Evolutionary conservation across 2,797 vertebrate species (phyloP).

Genomic region (Ammospiza maritima): DNA sequence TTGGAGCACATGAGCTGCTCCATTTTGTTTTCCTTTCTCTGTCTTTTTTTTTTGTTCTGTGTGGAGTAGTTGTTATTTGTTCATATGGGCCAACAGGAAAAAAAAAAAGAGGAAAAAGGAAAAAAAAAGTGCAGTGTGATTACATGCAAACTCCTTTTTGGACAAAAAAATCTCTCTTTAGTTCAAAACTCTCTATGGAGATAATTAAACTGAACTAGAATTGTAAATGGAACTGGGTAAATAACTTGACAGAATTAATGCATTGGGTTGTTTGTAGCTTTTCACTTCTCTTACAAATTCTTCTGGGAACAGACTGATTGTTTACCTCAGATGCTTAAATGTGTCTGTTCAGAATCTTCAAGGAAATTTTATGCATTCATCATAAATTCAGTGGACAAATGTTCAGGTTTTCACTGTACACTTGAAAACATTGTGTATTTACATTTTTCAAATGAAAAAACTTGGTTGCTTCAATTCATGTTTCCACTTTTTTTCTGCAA

Average conservation of each 20-base stretch:
- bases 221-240: not conserved
- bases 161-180: not conserved
- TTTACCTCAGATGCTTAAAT: not conserved
- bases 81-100: not conserved
- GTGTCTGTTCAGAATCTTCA: not conserved
- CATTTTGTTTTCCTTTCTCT: not conserved
- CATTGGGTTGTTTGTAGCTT: not conserved
- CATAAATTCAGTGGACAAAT: not conserved
- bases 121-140: not conserved
- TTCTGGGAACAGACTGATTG: not conserved
- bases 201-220: constrained; percentile 19
- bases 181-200: constrained; percentile 25
- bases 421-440: not conserved
- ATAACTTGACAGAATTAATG: not conserved
- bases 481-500: not conserved
- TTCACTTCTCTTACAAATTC: not conserved
- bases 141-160: not conserved
- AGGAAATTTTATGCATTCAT: not conserved
- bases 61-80: not conserved
- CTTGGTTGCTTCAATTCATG: not conserved
- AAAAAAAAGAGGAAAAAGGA: not conserved
- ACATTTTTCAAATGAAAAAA: not conserved
- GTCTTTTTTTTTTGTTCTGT: not conserved
- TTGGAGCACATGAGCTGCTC: not conserved
- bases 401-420: not conserved